Evolutionary conservation across 2,797 vertebrate species (phyloP).

Genomic region (Phoeniculus purpureus): DNA sequence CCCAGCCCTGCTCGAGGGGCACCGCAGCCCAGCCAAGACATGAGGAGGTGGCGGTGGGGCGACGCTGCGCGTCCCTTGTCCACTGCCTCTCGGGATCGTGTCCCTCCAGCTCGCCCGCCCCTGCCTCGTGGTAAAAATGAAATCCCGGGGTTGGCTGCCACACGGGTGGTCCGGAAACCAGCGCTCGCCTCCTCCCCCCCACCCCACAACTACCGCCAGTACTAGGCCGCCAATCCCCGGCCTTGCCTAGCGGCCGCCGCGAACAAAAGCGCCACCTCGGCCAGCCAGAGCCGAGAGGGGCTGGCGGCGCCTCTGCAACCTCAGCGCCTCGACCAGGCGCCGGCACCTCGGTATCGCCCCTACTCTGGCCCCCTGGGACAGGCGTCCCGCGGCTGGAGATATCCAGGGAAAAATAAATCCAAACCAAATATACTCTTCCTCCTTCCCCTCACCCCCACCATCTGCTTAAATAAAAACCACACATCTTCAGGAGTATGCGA

Average conservation of each 20-base stretch:
- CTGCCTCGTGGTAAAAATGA: not conserved
- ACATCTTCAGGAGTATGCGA: not conserved
- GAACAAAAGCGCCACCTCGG: not conserved
- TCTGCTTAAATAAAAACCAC: slow-evolving; percentile 19
- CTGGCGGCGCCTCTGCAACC: not conserved
- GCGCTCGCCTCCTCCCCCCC: not conserved
- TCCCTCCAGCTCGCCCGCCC: not conserved
- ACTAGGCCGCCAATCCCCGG: slow-evolving; percentile 77
- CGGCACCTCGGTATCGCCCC: not conserved
- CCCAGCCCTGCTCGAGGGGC: not conserved
- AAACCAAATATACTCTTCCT: not conserved
- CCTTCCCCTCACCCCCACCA: not conserved
- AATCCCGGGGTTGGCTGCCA: not conserved
- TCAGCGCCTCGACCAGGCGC: not conserved
- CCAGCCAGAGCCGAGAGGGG: not conserved
- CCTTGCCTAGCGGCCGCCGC: slow-evolving; percentile 68
- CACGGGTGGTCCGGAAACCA: not conserved
- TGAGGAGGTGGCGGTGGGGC: not conserved
- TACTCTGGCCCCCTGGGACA: not conserved
- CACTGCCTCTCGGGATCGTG: not conserved
- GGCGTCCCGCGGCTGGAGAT: not conserved
- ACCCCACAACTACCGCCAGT: too few species aligned
- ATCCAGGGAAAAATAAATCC: not conserved
- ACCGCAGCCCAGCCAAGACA: not conserved
- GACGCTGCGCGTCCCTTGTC: not conserved